These are phyloP conservation scores for Petromus typicus DNA, from an alignment of 2,113 vertebrate genomes.

Conservation along the genomic window DNA sequence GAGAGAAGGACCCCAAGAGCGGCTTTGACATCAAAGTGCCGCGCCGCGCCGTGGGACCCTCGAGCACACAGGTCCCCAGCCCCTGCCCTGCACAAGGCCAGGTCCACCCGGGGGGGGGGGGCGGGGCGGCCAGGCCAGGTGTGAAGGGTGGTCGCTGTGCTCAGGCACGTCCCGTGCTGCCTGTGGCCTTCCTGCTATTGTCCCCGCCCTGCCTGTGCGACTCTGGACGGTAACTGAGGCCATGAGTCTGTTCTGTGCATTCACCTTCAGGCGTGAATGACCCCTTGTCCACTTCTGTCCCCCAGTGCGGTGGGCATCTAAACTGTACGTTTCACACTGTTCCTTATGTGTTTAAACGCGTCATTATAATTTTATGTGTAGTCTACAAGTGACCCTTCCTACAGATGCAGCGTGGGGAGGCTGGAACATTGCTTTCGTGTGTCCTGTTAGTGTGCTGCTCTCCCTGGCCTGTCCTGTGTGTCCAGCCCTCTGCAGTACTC, in stretches of 20 bases:
- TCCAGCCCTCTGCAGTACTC: neutral
- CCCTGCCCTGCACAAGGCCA: neutral
- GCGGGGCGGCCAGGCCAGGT: too few species aligned
- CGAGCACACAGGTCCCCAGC: conserved; percentile 92
- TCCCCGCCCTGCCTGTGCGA: too few species aligned
- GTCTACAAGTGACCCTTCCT: neutral
- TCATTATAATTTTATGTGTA: neutral
- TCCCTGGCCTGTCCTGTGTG: neutral
- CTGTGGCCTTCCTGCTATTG: too few species aligned
- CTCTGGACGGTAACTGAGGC: neutral
- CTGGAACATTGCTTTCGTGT: rapidly evolving
- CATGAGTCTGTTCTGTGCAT: neutral
- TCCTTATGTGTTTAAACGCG: neutral
- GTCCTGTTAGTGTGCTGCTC: neutral
- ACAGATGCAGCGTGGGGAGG: neutral
- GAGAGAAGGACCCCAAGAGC: conserved; percentile 95
- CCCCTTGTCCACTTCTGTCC: neutral
- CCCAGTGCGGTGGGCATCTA: neutral
- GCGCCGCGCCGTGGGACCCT: conserved; percentile 93
- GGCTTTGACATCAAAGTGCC: conserved; percentile 95
- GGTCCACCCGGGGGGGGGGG: neutral
- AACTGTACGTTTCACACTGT: rapidly evolving
- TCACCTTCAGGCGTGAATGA: neutral
- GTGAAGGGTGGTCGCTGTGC: too few species aligned
- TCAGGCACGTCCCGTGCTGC: too few species aligned